A percentile compares a stretch with the other conserved stretches of the same genome.
phyloP scores from a whole-genome alignment of 2,113 vertebrate species.

The Lates calcarifer region DNA sequence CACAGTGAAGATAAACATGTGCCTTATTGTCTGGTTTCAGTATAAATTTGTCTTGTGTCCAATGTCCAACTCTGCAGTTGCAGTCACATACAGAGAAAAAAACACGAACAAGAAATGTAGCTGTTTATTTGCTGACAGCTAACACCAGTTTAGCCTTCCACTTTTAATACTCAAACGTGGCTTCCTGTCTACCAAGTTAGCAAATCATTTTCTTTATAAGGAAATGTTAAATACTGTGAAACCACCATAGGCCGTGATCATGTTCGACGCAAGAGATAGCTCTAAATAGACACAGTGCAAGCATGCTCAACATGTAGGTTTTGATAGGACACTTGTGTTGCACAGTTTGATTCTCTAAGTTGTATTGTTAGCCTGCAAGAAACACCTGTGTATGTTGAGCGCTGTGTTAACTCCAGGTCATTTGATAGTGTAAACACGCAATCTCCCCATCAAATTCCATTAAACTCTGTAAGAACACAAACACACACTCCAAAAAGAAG shows the following conservation, averaged over 20 bases:
- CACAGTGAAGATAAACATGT: background rate
- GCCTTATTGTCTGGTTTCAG: constrained; percentile 24
- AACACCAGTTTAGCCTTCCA: background rate
- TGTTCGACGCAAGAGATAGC: background rate
- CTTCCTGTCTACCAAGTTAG: constrained; percentile 10
- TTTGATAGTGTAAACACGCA: constrained; percentile 74
- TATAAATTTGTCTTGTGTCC: background rate
- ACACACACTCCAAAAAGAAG: constrained; percentile 66
- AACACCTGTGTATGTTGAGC: constrained; percentile 32
- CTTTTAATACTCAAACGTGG: constrained; percentile 1
- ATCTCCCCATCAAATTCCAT: constrained; percentile 71
- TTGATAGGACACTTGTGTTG: background rate
- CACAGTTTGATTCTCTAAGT: constrained; percentile 28
- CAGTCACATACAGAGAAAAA: background rate
- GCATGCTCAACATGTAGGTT: constrained; percentile 27
- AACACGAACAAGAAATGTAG: constrained; percentile 2
- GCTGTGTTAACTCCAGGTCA: constrained; percentile 58
- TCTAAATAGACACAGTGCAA: constrained; percentile 10
- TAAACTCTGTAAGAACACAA: constrained; percentile 68
- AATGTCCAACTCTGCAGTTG: background rate
- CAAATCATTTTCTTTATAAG: constrained; percentile 24
- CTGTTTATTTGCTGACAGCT: constrained; percentile 36
- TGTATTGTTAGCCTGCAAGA: constrained; percentile 13
- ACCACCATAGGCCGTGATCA: background rate
- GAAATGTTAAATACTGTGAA: constrained; percentile 3